Evolutionary conservation across 1,140 invertebrate genomes (phyloP), one percentile per base, ranked within the genome.

Genomic region (Drosophila tsacasi): DNA sequence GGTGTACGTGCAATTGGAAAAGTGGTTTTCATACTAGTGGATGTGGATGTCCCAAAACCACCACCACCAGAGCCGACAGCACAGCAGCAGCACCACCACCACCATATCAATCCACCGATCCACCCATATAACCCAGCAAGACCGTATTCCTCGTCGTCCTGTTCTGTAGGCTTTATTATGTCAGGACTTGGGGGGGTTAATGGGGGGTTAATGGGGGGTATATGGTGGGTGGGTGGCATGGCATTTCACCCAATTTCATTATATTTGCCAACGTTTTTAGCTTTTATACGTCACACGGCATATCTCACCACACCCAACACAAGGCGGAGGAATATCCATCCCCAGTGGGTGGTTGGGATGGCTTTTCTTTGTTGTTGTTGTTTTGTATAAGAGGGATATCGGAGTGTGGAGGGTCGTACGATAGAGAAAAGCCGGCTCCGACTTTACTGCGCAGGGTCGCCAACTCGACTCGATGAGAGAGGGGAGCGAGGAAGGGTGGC

Each of bases 261-360:
- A 90, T 90, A 90, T 90, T 90, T 90, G 86, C 86, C 87, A 91
- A 91, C 86, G 82, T 90, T 90, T 90, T 90, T 86, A 90, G 86
- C 86, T 91, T 90, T 90, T 90, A 91, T 90, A 90, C 86, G 82
- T 86, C 86, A 90, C 90, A 90, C 90, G 85, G 85, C 82, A 91
- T 90, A 87, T 90, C 90, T 90, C 85, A 90, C 85, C 85, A 91
- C 86, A 86, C 86, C 81, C 71, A 84, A 69, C 58, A 65, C 58
- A 15, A 55, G 32, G 12, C 27, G 42, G 49, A 46, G 67, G 61
- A 54, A 54, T 55, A 55, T 55, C 52, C 52, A 68, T 54, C 40
- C 63, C 15, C 37, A 60, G 69, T 73, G 69, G 66, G 37, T 73
- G 69, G 39, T 17, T 37, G 67, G 67, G 64, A 23, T n/a, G 67